These are phyloP conservation scores for Sturmia bella DNA, from an alignment of 2,888 invertebrate species.

Conservation along the genomic window DNA sequence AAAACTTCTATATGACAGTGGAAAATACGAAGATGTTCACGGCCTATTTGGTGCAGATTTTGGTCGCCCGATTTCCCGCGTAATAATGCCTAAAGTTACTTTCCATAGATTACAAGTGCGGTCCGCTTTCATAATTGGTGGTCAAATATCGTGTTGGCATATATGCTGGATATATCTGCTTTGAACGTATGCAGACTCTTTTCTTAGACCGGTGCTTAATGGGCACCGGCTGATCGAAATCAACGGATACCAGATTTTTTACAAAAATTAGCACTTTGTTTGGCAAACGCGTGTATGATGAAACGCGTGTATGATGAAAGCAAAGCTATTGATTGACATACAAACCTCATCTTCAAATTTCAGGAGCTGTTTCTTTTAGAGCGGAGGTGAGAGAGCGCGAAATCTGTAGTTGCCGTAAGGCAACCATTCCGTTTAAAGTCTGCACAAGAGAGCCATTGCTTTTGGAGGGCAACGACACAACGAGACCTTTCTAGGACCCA, in stretches of 20 bases:
- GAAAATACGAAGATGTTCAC: constrained; percentile 8
- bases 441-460: too few relatives aligned
- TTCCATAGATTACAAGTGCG: not conserved
- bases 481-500: too few relatives aligned
- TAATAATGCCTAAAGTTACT: not conserved
- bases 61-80: not conserved
- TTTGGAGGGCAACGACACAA: too few relatives aligned
- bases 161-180: too few relatives aligned
- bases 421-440: too few relatives aligned
- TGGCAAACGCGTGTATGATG: not conserved
- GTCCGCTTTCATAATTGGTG: not conserved
- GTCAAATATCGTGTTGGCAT: too few relatives aligned
- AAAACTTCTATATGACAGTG: not conserved
- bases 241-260: not conserved
- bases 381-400: too few relatives aligned
- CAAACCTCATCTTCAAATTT: too few relatives aligned
- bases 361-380: too few relatives aligned
- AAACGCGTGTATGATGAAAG: not conserved
- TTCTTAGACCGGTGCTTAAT: not conserved
- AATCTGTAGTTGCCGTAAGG: too few relatives aligned
- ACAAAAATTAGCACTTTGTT: not conserved
- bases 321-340: too few relatives aligned
- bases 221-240: not conserved
- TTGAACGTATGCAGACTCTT: not conserved
- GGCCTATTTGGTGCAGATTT: constrained; percentile 4